phyloP scores from a whole-genome alignment of 92 coral and sea anemone genomes.

The Hydrozoanthus gracilis region DNA sequence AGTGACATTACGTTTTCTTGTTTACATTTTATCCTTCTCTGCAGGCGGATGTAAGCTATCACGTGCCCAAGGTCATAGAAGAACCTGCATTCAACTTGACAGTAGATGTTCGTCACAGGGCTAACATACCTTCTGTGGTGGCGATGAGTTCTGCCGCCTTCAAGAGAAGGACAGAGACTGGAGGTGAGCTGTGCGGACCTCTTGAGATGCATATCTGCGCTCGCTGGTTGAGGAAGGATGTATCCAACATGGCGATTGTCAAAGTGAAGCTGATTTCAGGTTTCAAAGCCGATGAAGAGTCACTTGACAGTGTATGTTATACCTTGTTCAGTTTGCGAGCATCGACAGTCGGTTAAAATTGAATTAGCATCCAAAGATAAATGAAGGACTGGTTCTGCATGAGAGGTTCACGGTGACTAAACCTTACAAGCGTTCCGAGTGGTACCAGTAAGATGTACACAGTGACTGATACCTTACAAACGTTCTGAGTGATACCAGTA shows the following conservation, averaged over 20 bases:
- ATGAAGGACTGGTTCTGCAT: too few species aligned
- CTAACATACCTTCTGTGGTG: conserved; percentile 8
- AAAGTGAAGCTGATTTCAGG: conserved; percentile 93
- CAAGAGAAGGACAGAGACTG: conserved; percentile 24
- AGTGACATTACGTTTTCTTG: background rate
- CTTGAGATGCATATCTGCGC: conserved; percentile 74
- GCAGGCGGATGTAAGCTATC: conserved; percentile 89
- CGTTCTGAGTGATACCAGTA: too few species aligned
- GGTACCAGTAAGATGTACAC: too few species aligned
- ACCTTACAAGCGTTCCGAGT: too few species aligned
- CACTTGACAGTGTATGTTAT: conserved; percentile 71
- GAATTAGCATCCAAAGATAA: too few species aligned
- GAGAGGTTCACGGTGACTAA: too few species aligned
- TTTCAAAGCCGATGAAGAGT: conserved; percentile 80
- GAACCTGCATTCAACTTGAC: conserved; percentile 81
- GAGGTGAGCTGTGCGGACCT: conserved; percentile 79
- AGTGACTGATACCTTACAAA: too few species aligned
- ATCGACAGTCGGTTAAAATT: too few species aligned
- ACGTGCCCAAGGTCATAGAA: conserved; percentile 76
- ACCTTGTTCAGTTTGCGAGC: background rate
- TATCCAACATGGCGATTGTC: conserved; percentile 94
- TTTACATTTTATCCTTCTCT: background rate
- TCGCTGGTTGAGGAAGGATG: conserved; percentile 82
- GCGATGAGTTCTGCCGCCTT: background rate
- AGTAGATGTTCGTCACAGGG: conserved; percentile 61